Evolutionary conservation across 2,888 invertebrate species (phyloP).

Genomic region (Timema cristinae): DNA sequence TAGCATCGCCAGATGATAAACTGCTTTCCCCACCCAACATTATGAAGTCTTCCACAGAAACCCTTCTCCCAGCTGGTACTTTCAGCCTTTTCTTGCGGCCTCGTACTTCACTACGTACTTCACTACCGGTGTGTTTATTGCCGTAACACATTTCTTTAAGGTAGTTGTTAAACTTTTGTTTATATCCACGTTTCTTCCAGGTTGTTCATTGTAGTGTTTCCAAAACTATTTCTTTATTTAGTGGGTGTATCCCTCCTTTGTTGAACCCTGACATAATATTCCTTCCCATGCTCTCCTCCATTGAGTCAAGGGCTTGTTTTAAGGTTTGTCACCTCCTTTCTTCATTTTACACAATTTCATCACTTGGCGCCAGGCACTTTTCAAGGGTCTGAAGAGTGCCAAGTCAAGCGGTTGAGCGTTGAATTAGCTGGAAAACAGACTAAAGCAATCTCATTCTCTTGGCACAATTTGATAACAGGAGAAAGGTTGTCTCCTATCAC

Average conservation of each 20-base stretch:
- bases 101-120: not conserved
- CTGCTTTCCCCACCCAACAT: not conserved
- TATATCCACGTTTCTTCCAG: not conserved
- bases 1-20: not conserved
- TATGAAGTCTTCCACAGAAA: slow-evolving; percentile 4
- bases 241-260: not conserved
- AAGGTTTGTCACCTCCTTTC: not conserved
- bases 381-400: no score
- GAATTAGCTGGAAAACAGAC: no score
- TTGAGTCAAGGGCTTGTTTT: not conserved
- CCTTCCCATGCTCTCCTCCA: slow-evolving; percentile 7
- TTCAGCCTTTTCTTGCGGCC: no score
- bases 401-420: no score
- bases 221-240: not conserved
- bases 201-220: not conserved
- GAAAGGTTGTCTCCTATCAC: slow-evolving; percentile 33
- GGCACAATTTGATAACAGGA: slow-evolving; percentile 25
- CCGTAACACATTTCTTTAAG: not conserved
- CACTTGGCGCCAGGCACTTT: not conserved
- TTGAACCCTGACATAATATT: no score
- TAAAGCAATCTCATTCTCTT: slow-evolving; percentile 28
- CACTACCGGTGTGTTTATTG: not conserved
- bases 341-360: not conserved
- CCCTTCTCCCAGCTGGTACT: not conserved
- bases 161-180: not conserved